Base-by-base conservation (phyloP, 2,888 invertebrate genomes). In the Drosophila antonietae region DNA sequence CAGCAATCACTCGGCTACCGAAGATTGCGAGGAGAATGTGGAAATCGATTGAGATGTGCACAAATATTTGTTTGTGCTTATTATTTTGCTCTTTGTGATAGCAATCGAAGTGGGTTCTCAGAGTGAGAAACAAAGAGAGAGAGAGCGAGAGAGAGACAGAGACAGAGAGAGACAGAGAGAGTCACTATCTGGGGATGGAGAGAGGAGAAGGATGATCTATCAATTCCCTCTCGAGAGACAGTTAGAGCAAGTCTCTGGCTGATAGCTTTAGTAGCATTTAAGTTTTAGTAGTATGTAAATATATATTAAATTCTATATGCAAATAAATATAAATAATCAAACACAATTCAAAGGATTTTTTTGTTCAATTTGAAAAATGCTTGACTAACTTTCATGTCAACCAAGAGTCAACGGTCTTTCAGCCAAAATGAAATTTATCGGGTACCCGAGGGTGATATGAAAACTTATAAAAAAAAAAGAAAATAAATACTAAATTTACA, bases 21-120 rank as follows among this genome's bases (percentile, higher is more conserved):
- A 92, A 65, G 93, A 93, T 43, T 90, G 91, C 51, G 93, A 93
- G 44, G 93, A 93, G 85, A 93, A 93, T 86, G 93, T 93, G 44
- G 93, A 93, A 88, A 93, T 93, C 66, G 93, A 93, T 84, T 93
- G 23, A 80, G 81, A 64, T 33, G 44, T 9, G 12, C 15, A 9
- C 46, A 18, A 10, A 14, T 18, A 12, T 9, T 12, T 18, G n/a
- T 20, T n/a, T 14, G 20, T n/a, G 52, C 51, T 35, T 35, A 39
- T 14, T 49, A 47, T 63, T 70, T 67, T 74, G 63, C 53, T 57
- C 75, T 67, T 78, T 89, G 84, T 84, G 84, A 84, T 84, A 83
- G 72, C 70, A 44, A 44, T 72, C 62, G 70, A 31, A 35, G 47
- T 65, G 62, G 69, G 47, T 64, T 77, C 72, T 57, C 68, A 58